A percentile compares a stretch with the other conserved stretches of the same genome.
Evolutionary conservation across 2,797 vertebrate species (phyloP).

Genomic region (Pygocentrus nattereri): DNA sequence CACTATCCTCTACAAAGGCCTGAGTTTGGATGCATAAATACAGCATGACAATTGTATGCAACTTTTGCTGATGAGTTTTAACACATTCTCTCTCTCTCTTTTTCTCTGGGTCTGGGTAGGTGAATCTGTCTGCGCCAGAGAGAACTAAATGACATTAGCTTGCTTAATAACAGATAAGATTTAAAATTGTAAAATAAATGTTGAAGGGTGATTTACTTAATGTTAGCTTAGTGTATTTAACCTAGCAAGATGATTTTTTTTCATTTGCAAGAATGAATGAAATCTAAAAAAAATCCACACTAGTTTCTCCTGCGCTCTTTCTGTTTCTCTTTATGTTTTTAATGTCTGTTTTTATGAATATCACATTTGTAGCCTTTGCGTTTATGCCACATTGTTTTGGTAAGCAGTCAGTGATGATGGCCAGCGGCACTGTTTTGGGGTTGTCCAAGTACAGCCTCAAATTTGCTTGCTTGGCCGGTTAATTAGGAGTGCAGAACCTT

Average conservation of each 20-base stretch:
- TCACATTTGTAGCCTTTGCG: constrained; percentile 5
- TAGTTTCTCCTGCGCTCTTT: constrained; percentile 6
- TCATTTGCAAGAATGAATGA: neutral
- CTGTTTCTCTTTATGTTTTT: neutral
- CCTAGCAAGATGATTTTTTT: neutral
- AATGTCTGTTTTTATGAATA: constrained; percentile 11
- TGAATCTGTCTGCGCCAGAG: neutral
- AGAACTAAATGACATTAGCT: constrained; percentile 23
- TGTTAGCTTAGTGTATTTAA: neutral
- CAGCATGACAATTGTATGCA: too few species aligned
- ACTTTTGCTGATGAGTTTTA: too few species aligned
- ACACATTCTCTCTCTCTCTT: neutral
- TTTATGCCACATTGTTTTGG: constrained; percentile 27
- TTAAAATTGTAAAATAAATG: neutral
- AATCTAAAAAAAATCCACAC: neutral
- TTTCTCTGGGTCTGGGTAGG: neutral
- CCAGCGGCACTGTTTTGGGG: constrained; percentile 2
- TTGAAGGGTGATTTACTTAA: neutral
- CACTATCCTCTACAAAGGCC: too few species aligned
- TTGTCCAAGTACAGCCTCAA: constrained; percentile 6
- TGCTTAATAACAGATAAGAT: constrained; percentile 1
- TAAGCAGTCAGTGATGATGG: constrained; percentile 30
- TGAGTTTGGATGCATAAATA: too few species aligned
- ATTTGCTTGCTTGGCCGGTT: constrained; percentile 24
- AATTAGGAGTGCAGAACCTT: constrained; percentile 40